Percentiles rank a stretch among this genome's conserved stretches.
These are phyloP conservation scores for Mus minutoides DNA, from an alignment of 2,797 vertebrate species.

Conservation along the genomic window DNA sequence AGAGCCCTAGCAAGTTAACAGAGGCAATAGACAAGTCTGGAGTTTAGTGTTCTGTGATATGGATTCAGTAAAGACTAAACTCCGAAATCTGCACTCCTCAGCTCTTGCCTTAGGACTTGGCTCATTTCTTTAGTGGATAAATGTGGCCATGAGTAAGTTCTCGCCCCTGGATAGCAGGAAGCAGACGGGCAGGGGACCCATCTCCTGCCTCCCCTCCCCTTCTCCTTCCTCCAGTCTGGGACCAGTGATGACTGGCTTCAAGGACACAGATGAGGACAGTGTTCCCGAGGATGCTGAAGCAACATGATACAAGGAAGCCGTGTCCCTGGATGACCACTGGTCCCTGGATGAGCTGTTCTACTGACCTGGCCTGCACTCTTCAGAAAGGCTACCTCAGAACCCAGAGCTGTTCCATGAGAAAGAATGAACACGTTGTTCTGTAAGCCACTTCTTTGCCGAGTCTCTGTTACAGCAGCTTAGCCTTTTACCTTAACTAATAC, in stretches of 20 bases:
- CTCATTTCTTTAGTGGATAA: constrained; percentile 27
- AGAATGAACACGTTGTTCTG: constrained; percentile 64
- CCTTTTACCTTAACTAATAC: constrained; percentile 62
- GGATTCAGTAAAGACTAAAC: constrained; percentile 35
- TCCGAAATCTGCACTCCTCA: constrained; percentile 48
- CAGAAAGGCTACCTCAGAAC: constrained; percentile 57
- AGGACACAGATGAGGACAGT: background rate
- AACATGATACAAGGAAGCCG: constrained; percentile 21
- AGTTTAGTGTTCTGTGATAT: background rate
- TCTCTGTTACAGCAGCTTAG: constrained; percentile 59
- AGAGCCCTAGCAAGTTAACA: constrained; percentile 49
- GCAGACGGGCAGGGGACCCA: background rate
- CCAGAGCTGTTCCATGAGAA: constrained; percentile 54
- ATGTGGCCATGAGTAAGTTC: background rate
- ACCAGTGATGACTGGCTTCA: constrained; percentile 25
- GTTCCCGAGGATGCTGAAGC: constrained; percentile 40
- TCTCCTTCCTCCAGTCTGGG: background rate
- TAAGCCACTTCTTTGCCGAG: background rate
- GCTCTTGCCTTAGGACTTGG: constrained; percentile 23
- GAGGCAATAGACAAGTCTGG: constrained; percentile 47
- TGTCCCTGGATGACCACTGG: constrained; percentile 65
- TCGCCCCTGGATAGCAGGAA: background rate
- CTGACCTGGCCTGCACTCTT: constrained; percentile 64
- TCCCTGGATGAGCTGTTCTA: constrained; percentile 49
- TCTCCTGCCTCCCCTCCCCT: background rate